Evolutionary conservation across 2,797 vertebrate species (phyloP).

Genomic region (Rhinatrema bivittatum): DNA sequence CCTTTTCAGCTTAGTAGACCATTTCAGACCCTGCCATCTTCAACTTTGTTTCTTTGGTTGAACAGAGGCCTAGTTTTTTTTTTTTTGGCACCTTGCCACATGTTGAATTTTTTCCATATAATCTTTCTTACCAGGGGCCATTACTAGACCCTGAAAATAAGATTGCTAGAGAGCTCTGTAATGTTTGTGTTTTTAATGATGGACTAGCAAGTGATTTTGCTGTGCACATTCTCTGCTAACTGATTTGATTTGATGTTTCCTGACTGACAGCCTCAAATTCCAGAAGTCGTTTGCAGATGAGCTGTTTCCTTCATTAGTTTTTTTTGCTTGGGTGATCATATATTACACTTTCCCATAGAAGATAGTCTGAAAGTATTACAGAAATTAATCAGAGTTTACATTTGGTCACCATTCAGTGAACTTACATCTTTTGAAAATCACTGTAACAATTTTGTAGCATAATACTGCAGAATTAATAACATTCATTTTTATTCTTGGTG

Average conservation of each 20-base stretch:
- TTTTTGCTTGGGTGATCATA: conserved; percentile 65
- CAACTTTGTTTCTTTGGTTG: too few relatives aligned
- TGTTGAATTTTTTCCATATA: too few relatives aligned
- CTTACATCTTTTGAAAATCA: conserved; percentile 35
- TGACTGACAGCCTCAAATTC: conserved; percentile 28
- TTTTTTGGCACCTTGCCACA: too few relatives aligned
- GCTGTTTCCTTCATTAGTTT: conserved; percentile 50
- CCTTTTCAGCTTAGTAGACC: too few relatives aligned
- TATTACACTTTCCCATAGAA: conserved; percentile 29
- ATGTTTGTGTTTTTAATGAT: too few relatives aligned
- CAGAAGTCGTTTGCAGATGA: conserved; percentile 1
- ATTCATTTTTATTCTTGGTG: conserved; percentile 45
- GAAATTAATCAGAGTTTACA: conserved; percentile 49
- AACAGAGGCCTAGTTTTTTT: too few relatives aligned
- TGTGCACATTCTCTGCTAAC: conserved; percentile 10
- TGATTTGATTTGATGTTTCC: conserved; percentile 20
- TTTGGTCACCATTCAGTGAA: conserved; percentile 48
- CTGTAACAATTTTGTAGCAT: conserved; percentile 28
- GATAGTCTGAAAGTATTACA: conserved; percentile 18
- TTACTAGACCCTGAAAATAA: conserved; percentile 9
- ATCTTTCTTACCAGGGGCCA: too few relatives aligned
- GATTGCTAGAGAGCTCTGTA: conserved; percentile 26
- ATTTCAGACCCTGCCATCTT: too few relatives aligned
- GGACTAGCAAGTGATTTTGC: too few relatives aligned
- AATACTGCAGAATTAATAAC: conserved; percentile 37